Evolutionary conservation across 2,888 invertebrate species (phyloP).

Genomic region (Cephus pulcher): DNA sequence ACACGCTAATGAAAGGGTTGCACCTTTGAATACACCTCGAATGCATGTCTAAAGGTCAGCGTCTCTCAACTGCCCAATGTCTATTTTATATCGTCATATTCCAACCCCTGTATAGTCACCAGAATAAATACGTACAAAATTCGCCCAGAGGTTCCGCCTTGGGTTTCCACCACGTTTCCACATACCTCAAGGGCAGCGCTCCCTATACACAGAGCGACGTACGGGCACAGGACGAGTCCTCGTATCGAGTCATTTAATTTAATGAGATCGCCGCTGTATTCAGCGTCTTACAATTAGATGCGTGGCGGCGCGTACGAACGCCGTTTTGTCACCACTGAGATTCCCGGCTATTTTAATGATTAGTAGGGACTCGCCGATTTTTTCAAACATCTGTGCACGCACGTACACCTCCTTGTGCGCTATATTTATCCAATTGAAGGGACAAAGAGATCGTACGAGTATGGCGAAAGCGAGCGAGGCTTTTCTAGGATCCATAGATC

Average conservation of each 20-base stretch:
- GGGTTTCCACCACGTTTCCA: background rate
- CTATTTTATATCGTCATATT: background rate
- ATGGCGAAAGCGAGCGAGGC: background rate
- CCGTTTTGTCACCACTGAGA: background rate
- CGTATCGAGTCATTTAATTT: background rate
- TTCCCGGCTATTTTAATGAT: background rate
- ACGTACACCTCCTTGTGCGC: background rate
- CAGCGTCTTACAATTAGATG: background rate
- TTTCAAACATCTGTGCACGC: background rate
- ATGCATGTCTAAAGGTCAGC: conserved; percentile 31
- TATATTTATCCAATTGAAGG: background rate
- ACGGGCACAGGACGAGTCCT: background rate
- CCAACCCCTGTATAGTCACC: background rate
- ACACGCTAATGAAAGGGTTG: conserved; percentile 65
- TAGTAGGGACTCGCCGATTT: background rate
- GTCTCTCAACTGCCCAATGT: conserved; percentile 21
- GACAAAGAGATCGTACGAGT: background rate
- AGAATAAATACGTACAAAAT: background rate
- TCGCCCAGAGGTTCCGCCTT: background rate
- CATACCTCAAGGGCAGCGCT: background rate
- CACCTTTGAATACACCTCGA: conserved; percentile 60
- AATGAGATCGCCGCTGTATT: background rate
- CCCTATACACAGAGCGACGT: background rate
- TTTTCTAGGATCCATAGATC: background rate
- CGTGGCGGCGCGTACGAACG: background rate